Conservation (phyloP, 2,888 invertebrate genomes). For the Coenonympha glycerion region DNA sequence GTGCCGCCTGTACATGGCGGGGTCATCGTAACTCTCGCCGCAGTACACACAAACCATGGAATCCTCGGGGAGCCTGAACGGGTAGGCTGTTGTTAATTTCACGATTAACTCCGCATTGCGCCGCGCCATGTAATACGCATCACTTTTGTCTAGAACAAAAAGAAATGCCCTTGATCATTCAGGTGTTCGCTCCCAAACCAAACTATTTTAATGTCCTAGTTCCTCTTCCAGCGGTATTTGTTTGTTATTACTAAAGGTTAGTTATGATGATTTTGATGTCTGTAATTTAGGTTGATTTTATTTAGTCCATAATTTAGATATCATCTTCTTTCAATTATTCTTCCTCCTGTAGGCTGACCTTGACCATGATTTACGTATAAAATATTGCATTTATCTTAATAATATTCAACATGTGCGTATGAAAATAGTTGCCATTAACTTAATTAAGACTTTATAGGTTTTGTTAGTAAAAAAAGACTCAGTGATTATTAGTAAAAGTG, state of each 20-base stretch:
- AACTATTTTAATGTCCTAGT: constrained; percentile 16
- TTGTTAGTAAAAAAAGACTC: too few species aligned
- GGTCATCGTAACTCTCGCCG: constrained; percentile 53
- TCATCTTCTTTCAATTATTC: not conserved
- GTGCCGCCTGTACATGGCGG: constrained; percentile 50
- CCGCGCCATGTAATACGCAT: constrained; percentile 58
- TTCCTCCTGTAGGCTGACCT: not conserved
- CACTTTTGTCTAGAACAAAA: constrained; percentile 68
- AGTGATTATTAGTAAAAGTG: too few species aligned
- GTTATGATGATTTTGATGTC: not conserved
- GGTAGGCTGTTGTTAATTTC: constrained; percentile 65
- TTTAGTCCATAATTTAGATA: too few species aligned
- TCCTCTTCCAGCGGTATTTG: constrained; percentile 12
- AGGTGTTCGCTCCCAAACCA: constrained; percentile 31
- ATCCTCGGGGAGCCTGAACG: constrained; percentile 63
- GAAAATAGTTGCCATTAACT: too few species aligned
- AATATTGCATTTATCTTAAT: too few species aligned
- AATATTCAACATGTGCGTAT: too few species aligned
- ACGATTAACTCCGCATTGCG: constrained; percentile 65
- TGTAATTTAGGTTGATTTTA: too few species aligned
- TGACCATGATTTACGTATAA: too few species aligned
- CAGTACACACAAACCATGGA: constrained; percentile 66
- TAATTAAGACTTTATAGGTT: too few species aligned
- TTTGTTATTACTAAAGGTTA: not conserved
- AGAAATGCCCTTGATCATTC: constrained; percentile 64